phyloP scores from a whole-genome alignment of 1,140 invertebrate species.

The Colletes gigas region DNA sequence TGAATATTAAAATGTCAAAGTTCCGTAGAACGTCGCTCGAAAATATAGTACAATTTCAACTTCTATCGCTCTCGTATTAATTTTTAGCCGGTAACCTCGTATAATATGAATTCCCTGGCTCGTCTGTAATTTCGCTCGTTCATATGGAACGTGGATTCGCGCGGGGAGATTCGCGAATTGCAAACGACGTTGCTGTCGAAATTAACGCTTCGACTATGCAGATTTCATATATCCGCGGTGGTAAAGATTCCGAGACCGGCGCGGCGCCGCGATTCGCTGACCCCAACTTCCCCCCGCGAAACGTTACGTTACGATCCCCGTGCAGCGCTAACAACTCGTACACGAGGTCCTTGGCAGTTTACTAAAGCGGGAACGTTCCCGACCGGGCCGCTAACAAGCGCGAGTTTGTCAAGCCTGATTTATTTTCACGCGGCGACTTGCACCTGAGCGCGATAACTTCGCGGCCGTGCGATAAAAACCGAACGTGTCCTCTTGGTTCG shows the following conservation, averaged over 20 bases:
- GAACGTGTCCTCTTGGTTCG: neutral
- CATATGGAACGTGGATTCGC: too few species aligned
- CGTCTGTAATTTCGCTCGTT: neutral
- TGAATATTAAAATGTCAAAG: too few species aligned
- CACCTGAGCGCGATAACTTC: neutral
- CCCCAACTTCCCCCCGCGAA: neutral
- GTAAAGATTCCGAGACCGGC: neutral
- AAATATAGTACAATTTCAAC: too few species aligned
- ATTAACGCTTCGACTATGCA: neutral
- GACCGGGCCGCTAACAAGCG: slow-evolving; percentile 5
- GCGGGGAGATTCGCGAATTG: neutral
- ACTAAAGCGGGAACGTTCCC: neutral
- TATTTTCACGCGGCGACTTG: neutral
- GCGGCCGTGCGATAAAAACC: neutral
- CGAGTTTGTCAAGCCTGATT: slow-evolving; percentile 21
- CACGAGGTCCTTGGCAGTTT: neutral
- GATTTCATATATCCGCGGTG: neutral
- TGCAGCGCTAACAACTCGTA: neutral
- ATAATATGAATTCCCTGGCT: neutral
- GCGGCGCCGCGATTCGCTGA: neutral
- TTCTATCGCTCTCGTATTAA: too few species aligned
- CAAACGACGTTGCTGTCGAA: neutral
- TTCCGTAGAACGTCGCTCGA: too few species aligned
- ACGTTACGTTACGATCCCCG: neutral
- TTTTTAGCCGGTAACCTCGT: too few species aligned